Evolutionary conservation across 2,113 vertebrate species (phyloP).

Genomic region (Mobula hypostoma): DNA sequence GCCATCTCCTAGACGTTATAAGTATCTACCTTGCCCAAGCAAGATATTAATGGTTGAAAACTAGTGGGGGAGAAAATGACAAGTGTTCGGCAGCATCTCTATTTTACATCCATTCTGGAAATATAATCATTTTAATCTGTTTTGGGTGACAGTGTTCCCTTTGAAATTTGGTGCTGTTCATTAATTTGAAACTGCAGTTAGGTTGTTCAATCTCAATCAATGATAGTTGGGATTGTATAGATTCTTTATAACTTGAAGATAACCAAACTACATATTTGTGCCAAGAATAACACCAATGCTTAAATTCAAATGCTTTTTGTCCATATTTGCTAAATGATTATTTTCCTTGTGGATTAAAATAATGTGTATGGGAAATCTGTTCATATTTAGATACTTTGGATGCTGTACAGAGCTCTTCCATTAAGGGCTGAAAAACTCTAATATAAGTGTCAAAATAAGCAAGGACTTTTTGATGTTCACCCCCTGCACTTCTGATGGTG

Average conservation of each 20-base stretch:
- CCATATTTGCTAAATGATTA: no score
- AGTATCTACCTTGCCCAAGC: not conserved
- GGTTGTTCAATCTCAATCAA: not conserved
- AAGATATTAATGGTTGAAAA: not conserved
- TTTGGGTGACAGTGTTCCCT: constrained; percentile 10
- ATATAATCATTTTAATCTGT: not conserved
- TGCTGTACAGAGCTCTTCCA: no score
- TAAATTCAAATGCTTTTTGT: no score
- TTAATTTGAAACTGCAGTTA: not conserved
- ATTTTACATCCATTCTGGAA: not conserved
- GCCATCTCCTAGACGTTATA: not conserved
- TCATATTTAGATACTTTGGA: no score
- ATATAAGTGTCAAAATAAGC: not conserved
- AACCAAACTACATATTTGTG: not conserved
- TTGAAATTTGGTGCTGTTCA: not conserved
- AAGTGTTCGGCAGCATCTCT: no score
- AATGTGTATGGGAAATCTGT: no score
- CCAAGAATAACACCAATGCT: not conserved
- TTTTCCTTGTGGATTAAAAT: no score
- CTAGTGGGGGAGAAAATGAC: not conserved
- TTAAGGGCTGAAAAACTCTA: no score
- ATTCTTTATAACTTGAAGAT: not conserved
- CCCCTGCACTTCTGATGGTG: not conserved
- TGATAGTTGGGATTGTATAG: not conserved
- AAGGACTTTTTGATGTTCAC: not conserved